Percentiles rank a stretch among this genome's conserved stretches.
These are phyloP conservation scores for Solenodon paradoxus DNA, from an alignment of 2,113 vertebrate species.

Conservation along the genomic window DNA sequence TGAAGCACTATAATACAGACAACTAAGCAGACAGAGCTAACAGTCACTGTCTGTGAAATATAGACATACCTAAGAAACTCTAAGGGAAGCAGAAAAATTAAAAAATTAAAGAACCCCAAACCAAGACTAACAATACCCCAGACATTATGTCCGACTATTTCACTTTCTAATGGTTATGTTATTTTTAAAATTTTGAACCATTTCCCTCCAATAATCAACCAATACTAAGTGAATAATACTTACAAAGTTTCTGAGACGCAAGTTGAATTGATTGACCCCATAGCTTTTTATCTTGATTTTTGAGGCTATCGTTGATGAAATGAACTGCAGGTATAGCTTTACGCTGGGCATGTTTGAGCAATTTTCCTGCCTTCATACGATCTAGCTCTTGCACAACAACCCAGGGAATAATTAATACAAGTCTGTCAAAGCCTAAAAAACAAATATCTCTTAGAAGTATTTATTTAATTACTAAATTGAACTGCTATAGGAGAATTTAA, in stretches of 20 bases:
- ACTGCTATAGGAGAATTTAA: neutral
- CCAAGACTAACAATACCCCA: neutral
- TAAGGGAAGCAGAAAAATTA: conserved; percentile 6
- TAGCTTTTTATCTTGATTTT: conserved; percentile 84
- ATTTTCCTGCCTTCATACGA: conserved; percentile 88
- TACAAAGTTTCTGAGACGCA: conserved; percentile 88
- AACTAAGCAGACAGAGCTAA: neutral
- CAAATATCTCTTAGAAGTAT: conserved; percentile 32
- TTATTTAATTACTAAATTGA: neutral
- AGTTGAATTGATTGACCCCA: conserved; percentile 98
- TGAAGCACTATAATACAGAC: neutral
- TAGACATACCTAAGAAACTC: neutral
- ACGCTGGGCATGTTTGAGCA: conserved; percentile 85
- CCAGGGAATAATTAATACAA: conserved; percentile 93
- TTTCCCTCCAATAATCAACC: neutral
- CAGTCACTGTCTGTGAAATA: neutral
- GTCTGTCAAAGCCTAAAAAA: conserved; percentile 84
- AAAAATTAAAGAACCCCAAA: neutral
- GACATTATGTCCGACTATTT: neutral
- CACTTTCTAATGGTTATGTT: neutral
- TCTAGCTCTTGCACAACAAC: conserved; percentile 96
- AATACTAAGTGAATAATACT: conserved; percentile 67
- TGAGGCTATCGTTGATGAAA: conserved; percentile 90
- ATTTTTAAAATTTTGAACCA: neutral
- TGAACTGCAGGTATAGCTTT: conserved; percentile 91